phyloP scores from a whole-genome alignment of 2,113 vertebrate genomes.

The Sitta europaea region DNA sequence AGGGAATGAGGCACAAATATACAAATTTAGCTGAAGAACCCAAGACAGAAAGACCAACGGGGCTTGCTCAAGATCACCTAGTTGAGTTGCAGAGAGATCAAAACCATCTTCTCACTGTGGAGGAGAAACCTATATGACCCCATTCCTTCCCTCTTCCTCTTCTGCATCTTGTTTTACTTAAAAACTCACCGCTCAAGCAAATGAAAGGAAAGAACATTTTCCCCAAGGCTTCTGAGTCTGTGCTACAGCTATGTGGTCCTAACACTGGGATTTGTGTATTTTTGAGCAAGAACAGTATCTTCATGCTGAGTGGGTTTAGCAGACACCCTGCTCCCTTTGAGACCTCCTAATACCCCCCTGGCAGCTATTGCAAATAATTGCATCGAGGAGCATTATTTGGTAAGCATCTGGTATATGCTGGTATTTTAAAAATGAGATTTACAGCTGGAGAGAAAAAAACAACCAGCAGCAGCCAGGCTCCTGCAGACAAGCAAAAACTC shows the following conservation, averaged over 20 bases:
- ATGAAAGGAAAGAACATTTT: not conserved
- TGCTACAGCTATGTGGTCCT: not conserved
- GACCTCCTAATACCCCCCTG: not conserved
- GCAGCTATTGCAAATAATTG: conserved; percentile 15
- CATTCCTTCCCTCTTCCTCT: not conserved
- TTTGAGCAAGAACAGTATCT: not conserved
- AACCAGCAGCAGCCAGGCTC: conserved; percentile 14
- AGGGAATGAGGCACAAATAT: not conserved
- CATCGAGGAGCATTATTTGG: not conserved
- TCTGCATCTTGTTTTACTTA: not conserved
- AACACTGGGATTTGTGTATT: not conserved
- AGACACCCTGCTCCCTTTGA: not conserved
- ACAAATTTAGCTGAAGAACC: not conserved
- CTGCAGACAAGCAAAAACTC: conserved; percentile 6
- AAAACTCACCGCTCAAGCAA: not conserved
- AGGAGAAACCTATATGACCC: not conserved
- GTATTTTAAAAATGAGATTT: conserved; percentile 45
- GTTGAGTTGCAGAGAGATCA: not conserved
- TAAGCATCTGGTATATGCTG: not conserved
- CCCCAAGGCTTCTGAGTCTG: not conserved
- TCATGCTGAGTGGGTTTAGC: not conserved
- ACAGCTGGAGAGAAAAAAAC: conserved; percentile 8
- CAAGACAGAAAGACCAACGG: not conserved
- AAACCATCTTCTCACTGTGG: not conserved
- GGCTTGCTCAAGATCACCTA: not conserved